Conservation (phyloP, 2,888 invertebrate species). For the Parasteatoda lunata region DNA sequence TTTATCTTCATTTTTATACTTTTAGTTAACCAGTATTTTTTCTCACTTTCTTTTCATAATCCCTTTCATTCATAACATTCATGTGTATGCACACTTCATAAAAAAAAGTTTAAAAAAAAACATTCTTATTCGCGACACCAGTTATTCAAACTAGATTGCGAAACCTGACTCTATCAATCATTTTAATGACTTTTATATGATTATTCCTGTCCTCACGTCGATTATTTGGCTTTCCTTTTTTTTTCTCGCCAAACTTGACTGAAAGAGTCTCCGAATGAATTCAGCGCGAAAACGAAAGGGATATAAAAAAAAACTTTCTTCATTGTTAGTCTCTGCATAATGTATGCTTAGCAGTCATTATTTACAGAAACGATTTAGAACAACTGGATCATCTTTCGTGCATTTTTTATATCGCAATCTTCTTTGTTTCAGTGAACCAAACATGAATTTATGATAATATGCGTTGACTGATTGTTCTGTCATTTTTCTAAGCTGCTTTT, state of each 20-base stretch:
- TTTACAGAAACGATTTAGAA: conserved; percentile 36
- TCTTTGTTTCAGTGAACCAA: conserved; percentile 17
- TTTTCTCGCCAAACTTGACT: not conserved
- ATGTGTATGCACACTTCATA: conserved; percentile 1
- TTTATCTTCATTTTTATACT: conserved; percentile 53
- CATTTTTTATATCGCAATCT: conserved; percentile 25
- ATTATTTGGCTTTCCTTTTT: conserved; percentile 29
- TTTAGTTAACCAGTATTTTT: conserved; percentile 19
- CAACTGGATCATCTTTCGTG: conserved; percentile 6
- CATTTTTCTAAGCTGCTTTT: conserved; percentile 3
- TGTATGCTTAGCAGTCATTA: conserved; percentile 37
- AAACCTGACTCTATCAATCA: conserved; percentile 41
- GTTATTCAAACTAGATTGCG: conserved; percentile 44
- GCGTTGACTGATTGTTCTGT: conserved; percentile 36
- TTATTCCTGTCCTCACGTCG: conserved; percentile 43
- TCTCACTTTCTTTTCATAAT: conserved; percentile 15
- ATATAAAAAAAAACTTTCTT: conserved; percentile 32
- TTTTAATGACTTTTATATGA: conserved; percentile 59
- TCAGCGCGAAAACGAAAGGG: conserved; percentile 11
- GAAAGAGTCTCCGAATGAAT: conserved; percentile 23
- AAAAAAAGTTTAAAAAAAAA: not conserved
- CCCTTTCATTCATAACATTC: conserved; percentile 49
- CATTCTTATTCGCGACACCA: conserved; percentile 17
- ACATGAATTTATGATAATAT: conserved; percentile 51
- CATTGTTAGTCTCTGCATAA: conserved; percentile 31